Base-by-base conservation (phyloP, 2,888 invertebrate species). In the Caenorhabditis parvicauda region DNA sequence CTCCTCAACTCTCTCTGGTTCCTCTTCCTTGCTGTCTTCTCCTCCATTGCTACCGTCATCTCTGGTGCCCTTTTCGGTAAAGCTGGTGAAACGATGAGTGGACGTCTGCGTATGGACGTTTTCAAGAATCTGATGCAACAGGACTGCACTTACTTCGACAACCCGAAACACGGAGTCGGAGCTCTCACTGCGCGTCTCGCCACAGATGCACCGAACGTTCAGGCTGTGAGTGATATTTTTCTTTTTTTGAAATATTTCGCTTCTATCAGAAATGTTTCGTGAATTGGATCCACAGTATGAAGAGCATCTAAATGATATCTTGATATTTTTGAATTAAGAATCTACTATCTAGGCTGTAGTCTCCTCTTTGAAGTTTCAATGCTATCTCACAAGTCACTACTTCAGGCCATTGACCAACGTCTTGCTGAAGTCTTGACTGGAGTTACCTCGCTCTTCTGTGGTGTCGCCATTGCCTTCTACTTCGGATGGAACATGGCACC, bases 81-180 rank as follows among this genome's bases (percentile, higher is more conserved):
- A 29, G 69, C 70, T 22, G 75, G 75, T 29, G 73, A 75, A 49
- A 65, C 57, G 14, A 60, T 75, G 62, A 68, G 69, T n/a, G 58
- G 62, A 2, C 46, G 75, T 12, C 54, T 75, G 28, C 74, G 85
- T 39, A 64, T 82, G 22, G 66, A 78, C 56, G 81, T 83, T 3
- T 72, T 70, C 50, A 65, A 74, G 55, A 82, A 82, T 54, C 80
- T 83, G 42, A 57, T 84, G 41, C 61, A 60, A 27, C 72, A 77
- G 72, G 81, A 84, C 49, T 77, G 83, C 17, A 81, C 77, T n/a
- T 84, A 83, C 81, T 83, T 83, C 59, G 84, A 84, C 70, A 70
- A 81, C 25, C 76, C 80, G 22, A 70, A 75, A n/a, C 81, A 82
- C 65, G 78, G 81, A 12, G 68, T 81, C 32, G 82, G 83, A n/a